Evolutionary conservation across 2,113 vertebrate species (phyloP).

Genomic region (Cyprinodon brontotheroides): DNA sequence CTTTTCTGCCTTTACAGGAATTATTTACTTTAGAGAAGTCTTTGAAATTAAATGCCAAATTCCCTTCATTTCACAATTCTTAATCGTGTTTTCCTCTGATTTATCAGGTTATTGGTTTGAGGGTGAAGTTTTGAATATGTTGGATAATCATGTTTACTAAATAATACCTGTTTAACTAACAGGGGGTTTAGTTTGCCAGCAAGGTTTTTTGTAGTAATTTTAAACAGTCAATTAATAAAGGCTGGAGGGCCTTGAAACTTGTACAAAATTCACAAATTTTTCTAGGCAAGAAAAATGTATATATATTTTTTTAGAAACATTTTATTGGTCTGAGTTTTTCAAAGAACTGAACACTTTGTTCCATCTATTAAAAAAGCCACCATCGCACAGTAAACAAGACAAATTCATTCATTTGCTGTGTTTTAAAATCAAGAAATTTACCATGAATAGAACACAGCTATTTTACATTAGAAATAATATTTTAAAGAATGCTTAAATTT

Average conservation of each 20-base stretch:
- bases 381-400: not conserved
- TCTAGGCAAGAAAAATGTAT: not conserved
- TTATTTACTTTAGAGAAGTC: constrained; percentile 79
- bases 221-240: not conserved
- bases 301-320: too few relatives aligned
- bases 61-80: constrained; percentile 79
- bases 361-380: not conserved
- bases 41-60: constrained; percentile 95
- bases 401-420: not conserved
- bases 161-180: not conserved
- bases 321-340: not conserved
- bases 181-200: not conserved
- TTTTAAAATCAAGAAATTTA: not conserved
- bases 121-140: not conserved
- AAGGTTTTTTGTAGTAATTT: not conserved
- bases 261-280: not conserved
- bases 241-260: not conserved
- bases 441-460: not conserved
- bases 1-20: constrained; percentile 75
- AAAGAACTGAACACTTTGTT: not conserved
- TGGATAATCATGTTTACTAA: not conserved
- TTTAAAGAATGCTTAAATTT: not conserved
- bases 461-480: not conserved
- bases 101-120: not conserved
- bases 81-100: constrained; percentile 27